phyloP scores from a whole-genome alignment of 2,797 vertebrate species.

The Phylloscopus collybita region DNA sequence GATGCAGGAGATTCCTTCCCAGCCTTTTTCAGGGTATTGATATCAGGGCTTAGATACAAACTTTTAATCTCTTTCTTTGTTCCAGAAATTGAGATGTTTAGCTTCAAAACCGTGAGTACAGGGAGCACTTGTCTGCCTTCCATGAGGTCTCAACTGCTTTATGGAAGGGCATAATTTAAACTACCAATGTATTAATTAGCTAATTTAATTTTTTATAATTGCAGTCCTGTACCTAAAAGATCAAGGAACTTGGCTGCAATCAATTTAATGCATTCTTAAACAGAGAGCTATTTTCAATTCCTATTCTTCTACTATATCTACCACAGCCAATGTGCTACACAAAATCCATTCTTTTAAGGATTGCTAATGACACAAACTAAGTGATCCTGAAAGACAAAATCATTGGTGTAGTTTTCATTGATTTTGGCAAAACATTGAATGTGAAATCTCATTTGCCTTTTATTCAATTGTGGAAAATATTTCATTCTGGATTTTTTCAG shows the following conservation, averaged over 20 bases:
- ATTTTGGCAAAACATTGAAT: not conserved
- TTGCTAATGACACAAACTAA: conserved; percentile 33
- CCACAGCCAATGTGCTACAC: not conserved
- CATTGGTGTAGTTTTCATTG: conserved; percentile 15
- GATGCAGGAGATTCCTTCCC: not conserved
- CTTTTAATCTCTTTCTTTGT: not conserved
- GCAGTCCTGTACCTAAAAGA: not conserved
- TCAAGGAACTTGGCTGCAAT: conserved; percentile 4
- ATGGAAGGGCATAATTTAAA: conserved; percentile 23
- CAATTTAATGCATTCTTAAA: conserved; percentile 41
- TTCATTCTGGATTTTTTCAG: conserved; percentile 6
- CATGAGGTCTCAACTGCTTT: not conserved
- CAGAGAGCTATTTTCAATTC: not conserved
- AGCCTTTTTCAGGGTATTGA: not conserved
- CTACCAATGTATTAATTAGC: conserved; percentile 33
- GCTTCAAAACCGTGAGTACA: not conserved
- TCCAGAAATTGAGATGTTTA: not conserved
- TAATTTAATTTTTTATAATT: conserved; percentile 41
- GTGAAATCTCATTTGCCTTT: conserved; percentile 27
- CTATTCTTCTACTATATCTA: not conserved
- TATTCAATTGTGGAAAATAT: not conserved
- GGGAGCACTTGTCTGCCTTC: not conserved
- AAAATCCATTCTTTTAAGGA: conserved; percentile 47
- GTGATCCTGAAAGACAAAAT: conserved; percentile 30
- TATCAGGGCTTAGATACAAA: not conserved